Conservation (phyloP, 2,888 invertebrate genomes). For the Heliothis peltigera region DNA sequence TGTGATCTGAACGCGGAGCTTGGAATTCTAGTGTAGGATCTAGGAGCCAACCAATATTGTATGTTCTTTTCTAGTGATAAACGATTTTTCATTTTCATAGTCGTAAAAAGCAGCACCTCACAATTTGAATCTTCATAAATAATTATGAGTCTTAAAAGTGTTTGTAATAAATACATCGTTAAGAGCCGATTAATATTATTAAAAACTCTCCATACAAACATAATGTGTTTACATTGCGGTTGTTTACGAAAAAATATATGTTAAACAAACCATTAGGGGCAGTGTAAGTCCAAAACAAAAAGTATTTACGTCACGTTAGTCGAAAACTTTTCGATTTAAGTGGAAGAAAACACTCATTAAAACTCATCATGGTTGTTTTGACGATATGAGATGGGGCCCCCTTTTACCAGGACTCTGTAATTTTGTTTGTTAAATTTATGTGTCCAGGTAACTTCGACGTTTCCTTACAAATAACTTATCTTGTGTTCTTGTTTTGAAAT, state of each 20-base stretch:
- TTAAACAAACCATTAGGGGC: conserved; percentile 34
- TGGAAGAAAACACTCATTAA: not conserved
- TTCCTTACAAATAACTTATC: too few species aligned
- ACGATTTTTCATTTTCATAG: too few species aligned
- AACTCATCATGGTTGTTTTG: not conserved
- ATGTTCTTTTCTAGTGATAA: too few species aligned
- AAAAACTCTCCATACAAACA: conserved; percentile 19
- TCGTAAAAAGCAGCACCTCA: too few species aligned
- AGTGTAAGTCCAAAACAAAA: conserved; percentile 39
- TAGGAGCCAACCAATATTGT: too few species aligned
- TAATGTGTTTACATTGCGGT: conserved; percentile 37
- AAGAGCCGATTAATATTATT: conserved; percentile 36
- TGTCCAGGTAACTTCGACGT: too few species aligned
- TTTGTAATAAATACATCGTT: conserved; percentile 31
- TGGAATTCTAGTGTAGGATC: too few species aligned
- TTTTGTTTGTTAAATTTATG: too few species aligned
- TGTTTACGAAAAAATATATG: conserved; percentile 52
- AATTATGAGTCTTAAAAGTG: not conserved
- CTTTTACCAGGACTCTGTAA: too few species aligned
- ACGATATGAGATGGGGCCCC: not conserved
- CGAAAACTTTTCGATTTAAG: not conserved
- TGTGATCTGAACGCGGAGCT: too few species aligned
- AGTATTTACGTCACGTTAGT: conserved; percentile 21
- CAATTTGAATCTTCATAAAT: not conserved
- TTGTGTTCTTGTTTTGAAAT: too few species aligned